phyloP scores from a whole-genome alignment of 2,113 vertebrate genomes.

The Tyto alba region DNA sequence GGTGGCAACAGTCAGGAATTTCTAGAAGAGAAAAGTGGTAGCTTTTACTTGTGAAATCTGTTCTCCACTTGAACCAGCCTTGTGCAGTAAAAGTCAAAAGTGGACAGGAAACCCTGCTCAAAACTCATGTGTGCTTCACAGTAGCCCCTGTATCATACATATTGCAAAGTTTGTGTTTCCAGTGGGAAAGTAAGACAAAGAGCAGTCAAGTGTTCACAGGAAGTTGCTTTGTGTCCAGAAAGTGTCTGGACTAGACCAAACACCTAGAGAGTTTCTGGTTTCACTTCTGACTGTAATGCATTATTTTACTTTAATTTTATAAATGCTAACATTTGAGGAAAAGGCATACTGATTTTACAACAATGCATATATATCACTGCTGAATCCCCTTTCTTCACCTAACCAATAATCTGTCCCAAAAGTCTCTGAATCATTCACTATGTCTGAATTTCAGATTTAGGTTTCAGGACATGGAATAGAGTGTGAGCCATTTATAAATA shows the following conservation, averaged over 20 bases:
- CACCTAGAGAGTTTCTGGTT: background rate
- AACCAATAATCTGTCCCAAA: background rate
- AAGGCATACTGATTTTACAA: background rate
- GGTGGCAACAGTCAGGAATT: background rate
- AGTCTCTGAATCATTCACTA: background rate
- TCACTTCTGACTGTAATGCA: background rate
- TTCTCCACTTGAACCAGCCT: background rate
- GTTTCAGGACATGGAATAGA: background rate
- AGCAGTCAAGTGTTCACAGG: background rate
- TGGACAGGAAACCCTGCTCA: background rate
- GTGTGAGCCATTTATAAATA: background rate
- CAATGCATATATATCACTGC: background rate
- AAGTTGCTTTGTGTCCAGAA: background rate
- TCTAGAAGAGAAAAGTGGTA: background rate
- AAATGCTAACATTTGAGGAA: background rate
- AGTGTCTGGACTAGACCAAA: background rate
- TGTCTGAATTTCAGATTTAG: background rate
- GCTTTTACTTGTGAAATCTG: background rate
- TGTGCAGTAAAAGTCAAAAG: background rate
- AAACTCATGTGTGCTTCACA: background rate
- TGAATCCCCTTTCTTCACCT: background rate
- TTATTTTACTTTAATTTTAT: background rate
- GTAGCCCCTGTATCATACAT: background rate
- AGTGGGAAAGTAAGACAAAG: background rate
- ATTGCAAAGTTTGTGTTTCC: background rate